Base-by-base conservation (phyloP, 2,113 vertebrate species). In the Brienomyrus brachyistius region DNA sequence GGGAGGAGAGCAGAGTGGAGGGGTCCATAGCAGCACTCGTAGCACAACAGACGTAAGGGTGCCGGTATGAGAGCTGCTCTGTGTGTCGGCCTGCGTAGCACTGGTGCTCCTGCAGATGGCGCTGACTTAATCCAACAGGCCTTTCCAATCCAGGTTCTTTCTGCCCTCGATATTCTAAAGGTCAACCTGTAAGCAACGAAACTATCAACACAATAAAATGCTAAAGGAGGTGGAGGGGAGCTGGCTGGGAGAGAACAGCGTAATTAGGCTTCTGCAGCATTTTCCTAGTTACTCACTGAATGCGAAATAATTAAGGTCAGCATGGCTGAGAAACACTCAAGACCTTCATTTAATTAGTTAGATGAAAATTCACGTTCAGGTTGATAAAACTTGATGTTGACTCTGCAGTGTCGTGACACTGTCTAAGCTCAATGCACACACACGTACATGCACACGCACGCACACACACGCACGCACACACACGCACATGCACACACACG, bases 211-310 rank as follows among this genome's bases (percentile, higher is more conserved):
- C 6, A 87, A 74, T 82, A 77, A 90, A 85, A 90, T 9, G 74
- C 35, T 82, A 70, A 90, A 90, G 88, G 66, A 11, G 5, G 10
- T 35, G 23, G 48, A 52, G 5, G n/a, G 90, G 56, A 88, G 90
- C 13, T 11, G 70, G 13, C 70, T 17, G 31, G 31, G 92, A 21
- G 54, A 56, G 19, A 89, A 89, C 4, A 77, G 70, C 27, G 45
- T 47, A 84, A 91, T 86, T 10, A 23, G 4, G 48, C 43, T 21
- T 8, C 54, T 21, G 17, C 47, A 50, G 9, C 7, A 23, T 85
- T 40, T 86, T 35, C 3, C n/a, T 27, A 31, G 84, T 52, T 51
- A 51, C 48, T 52, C 8, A 10, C 48, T 27, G 9, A 86, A 52
- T 86, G 48, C 17, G 54, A 51, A 47, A 85, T 23, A 86, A 19